Conservation (phyloP, 2,888 invertebrate genomes). For the Xestia c-nigrum region DNA sequence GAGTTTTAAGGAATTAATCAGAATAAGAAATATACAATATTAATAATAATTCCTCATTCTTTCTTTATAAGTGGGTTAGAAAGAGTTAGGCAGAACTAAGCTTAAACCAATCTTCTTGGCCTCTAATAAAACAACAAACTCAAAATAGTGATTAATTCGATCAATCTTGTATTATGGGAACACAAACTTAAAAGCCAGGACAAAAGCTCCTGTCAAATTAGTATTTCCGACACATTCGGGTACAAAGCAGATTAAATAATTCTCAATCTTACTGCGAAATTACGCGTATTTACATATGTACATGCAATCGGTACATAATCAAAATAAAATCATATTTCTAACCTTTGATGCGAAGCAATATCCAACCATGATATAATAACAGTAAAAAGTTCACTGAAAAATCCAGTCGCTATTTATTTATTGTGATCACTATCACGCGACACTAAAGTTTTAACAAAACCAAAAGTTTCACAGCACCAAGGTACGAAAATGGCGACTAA, state of each 20-base stretch:
- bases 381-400: slow-evolving; percentile 60
- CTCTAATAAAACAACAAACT: background rate
- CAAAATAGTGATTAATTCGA: background rate
- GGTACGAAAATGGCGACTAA: slow-evolving; percentile 78
- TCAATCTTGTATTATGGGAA: background rate
- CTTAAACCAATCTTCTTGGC: background rate
- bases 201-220: background rate
- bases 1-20: background rate
- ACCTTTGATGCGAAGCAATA: slow-evolving; percentile 74
- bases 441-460: slow-evolving; percentile 58
- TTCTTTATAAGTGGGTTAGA: background rate
- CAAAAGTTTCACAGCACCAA: slow-evolving; percentile 73
- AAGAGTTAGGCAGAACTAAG: background rate
- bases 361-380: slow-evolving; percentile 73
- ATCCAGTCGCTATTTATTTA: slow-evolving; percentile 45
- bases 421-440: slow-evolving; percentile 59
- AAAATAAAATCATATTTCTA: slow-evolving; percentile 59
- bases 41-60: background rate
- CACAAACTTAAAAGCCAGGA: background rate
- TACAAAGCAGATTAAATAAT: background rate
- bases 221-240: background rate
- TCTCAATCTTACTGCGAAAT: background rate
- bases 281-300: slow-evolving; percentile 20
- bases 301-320: background rate
- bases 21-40: background rate